Conservation (phyloP, 1,140 invertebrate genomes). For the Euglossa dilemma region DNA sequence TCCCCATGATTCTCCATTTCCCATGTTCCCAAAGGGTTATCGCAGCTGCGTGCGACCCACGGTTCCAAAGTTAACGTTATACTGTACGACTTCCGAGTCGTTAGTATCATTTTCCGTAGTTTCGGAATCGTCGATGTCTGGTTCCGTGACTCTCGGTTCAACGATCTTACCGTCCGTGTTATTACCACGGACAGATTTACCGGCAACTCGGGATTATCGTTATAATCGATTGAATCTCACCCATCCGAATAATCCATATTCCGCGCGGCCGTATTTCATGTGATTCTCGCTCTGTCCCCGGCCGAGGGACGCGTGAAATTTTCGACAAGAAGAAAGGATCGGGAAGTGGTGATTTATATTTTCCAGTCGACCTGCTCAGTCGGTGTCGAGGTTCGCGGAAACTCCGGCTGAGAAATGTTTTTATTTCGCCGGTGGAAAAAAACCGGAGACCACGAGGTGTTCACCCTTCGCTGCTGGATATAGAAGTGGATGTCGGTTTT, state of each 20-base stretch:
- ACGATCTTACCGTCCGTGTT: not conserved
- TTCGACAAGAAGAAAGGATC: not conserved
- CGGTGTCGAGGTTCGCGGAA: conserved; percentile 19
- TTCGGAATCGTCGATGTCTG: not conserved
- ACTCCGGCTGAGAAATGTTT: conserved; percentile 67
- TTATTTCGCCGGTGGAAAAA: conserved; percentile 53
- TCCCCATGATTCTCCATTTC: too few relatives aligned
- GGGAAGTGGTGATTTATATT: conserved; percentile 51
- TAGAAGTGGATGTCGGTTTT: conserved; percentile 43
- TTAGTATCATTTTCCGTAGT: not conserved
- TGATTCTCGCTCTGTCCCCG: not conserved
- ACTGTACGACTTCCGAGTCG: not conserved
- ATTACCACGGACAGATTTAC: not conserved
- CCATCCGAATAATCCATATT: not conserved
- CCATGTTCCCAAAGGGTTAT: not conserved
- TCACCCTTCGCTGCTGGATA: conserved; percentile 26
- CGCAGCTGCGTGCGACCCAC: too few relatives aligned
- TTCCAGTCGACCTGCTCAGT: conserved; percentile 24
- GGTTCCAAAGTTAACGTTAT: not conserved
- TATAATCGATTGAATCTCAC: not conserved
- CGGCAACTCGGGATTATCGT: not conserved
- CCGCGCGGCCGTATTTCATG: not conserved
- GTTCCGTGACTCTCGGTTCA: not conserved
- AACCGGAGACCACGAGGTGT: conserved; percentile 28
- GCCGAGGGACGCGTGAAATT: not conserved